Evolutionary conservation across 2,888 invertebrate genomes (phyloP), one percentile per base, ranked within the genome.

Genomic region (Acleris sparsana): DNA sequence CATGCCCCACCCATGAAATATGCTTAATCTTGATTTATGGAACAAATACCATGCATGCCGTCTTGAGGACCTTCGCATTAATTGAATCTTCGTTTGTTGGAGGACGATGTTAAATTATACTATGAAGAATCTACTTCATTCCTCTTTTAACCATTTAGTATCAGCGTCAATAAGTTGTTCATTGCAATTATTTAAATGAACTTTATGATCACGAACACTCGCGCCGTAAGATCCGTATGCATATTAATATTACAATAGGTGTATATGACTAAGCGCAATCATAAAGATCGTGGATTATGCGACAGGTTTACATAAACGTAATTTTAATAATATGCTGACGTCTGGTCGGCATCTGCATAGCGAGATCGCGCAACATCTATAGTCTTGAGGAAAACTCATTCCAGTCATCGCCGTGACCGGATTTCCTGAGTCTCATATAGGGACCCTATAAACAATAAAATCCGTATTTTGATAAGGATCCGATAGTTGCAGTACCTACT

Each of bases 131-230:
- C 39, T 4, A 39, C 39, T 13, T 13, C 9, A 13, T 39, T 39
- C 13, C 39, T 39, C 13, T 0, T 39, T 13, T 39, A 39, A 39
- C 0, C 13, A 39, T 39, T 13, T 39, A 39, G 11, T 39, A 13
- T 13, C 11, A 39, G 39, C 13, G 13, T 13, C 39, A 13, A 13
- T 39, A 39, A 39, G 39, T 39, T 39, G 39, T 13, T 13, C 5
- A 39, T 13, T 39, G 39, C 39, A 39, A 39, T 39, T 39, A 72
- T 73, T 79, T 74, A 75, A 78, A 76, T 78, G 73, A 70, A 76
- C 74, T 75, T 72, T 73, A 75, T 69, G 56, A 66, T 71, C 80
- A 79, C 80, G 74, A 78, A 72, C 79, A 71, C 25, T 22, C 63
- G 67, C 68, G 43, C 60, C 64, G 61, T 55, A 67, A 80, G 77